A percentile compares a stretch with the other conserved stretches of the same genome.
Evolutionary conservation across 1,140 invertebrate species (phyloP).

Genomic region (Scaptodrosophila lebanonensis): DNA sequence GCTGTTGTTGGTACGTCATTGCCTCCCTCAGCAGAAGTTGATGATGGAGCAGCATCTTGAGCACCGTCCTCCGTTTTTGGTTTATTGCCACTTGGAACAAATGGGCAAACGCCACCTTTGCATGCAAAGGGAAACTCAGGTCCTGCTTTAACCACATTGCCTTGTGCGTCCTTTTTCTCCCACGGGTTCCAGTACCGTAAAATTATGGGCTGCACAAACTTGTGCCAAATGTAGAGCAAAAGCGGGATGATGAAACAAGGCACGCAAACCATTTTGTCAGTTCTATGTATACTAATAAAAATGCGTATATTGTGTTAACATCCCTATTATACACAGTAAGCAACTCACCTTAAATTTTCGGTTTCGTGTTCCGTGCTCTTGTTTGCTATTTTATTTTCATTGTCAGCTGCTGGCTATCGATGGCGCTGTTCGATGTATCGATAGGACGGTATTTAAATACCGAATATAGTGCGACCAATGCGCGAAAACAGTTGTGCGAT

Average conservation of each 20-base stretch:
- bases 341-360: slow-evolving; percentile 21
- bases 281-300: not conserved
- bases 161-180: slow-evolving; percentile 80
- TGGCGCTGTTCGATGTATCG: too few species aligned
- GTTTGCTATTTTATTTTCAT: not conserved
- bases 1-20: not conserved
- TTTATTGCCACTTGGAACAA: slow-evolving; percentile 40
- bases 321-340: not conserved
- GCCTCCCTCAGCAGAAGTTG: not conserved
- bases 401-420: slow-evolving; percentile 1
- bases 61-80: not conserved
- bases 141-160: slow-evolving; percentile 77
- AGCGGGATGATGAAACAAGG: slow-evolving; percentile 87
- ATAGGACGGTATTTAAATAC: too few species aligned
- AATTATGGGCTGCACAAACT: slow-evolving; percentile 84
- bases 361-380: too few species aligned
- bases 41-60: not conserved
- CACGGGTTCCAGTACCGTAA: slow-evolving; percentile 87
- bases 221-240: slow-evolving; percentile 86
- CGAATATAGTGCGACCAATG: too few species aligned
- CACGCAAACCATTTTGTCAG: slow-evolving; percentile 83
- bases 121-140: slow-evolving; percentile 81
- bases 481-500: too few species aligned
- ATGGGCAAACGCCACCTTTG: slow-evolving; percentile 77
- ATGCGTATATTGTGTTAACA: not conserved